phyloP scores from a whole-genome alignment of 2,888 invertebrate species.

The Stenotaenia linearis region DNA sequence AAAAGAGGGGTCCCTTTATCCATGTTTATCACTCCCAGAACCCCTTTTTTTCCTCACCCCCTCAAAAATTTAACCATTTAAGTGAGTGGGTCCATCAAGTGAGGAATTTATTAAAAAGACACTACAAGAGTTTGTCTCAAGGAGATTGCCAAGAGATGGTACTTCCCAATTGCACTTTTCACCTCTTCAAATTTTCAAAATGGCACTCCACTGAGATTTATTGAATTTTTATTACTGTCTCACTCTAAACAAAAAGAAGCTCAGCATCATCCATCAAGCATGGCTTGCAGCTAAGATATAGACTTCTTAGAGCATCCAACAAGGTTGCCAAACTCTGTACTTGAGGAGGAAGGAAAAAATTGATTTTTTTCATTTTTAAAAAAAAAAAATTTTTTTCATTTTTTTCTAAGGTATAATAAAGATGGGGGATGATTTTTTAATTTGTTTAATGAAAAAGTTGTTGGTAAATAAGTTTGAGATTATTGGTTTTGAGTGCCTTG shows the following conservation, averaged over 20 bases:
- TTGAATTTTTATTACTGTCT: slow-evolving; percentile 15
- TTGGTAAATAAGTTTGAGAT: too few relatives aligned
- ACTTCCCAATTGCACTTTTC: slow-evolving; percentile 10
- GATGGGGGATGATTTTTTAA: too few relatives aligned
- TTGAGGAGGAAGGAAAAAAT: too few relatives aligned
- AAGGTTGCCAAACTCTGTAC: too few relatives aligned
- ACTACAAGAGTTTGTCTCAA: neutral
- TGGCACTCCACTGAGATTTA: slow-evolving; percentile 19
- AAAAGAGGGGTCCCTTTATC: neutral
- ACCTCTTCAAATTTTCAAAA: slow-evolving; percentile 19
- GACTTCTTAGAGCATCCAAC: slow-evolving; percentile 1
- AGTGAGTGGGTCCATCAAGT: neutral
- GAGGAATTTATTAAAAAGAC: slow-evolving; percentile 15
- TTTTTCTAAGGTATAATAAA: too few relatives aligned
- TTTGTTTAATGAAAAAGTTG: too few relatives aligned
- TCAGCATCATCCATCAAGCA: slow-evolving; percentile 6
- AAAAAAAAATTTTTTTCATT: too few relatives aligned
- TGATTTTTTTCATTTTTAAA: too few relatives aligned
- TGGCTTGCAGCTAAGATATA: neutral
- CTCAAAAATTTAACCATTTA: neutral
- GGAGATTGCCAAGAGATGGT: neutral
- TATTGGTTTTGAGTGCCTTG: too few relatives aligned
- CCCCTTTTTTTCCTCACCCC: neutral
- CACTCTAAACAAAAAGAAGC: slow-evolving; percentile 15
- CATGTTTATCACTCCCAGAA: neutral